These are phyloP conservation scores for Mechanitis messenoides DNA, from an alignment of 2,888 invertebrate genomes.

Conservation along the genomic window DNA sequence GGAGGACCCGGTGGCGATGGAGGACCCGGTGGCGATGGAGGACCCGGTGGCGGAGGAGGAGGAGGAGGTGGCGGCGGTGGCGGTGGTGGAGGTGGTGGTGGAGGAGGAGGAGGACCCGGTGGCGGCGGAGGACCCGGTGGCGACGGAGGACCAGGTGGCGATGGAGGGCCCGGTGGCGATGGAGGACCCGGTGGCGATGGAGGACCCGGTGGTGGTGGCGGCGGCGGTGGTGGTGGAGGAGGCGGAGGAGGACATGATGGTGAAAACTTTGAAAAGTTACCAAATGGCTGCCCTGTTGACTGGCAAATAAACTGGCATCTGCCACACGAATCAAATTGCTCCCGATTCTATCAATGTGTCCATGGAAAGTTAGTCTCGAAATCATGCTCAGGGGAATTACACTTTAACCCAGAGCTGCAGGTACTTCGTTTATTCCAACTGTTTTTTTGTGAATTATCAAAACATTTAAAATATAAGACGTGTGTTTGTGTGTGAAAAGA, in stretches of 20 bases:
- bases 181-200: neutral
- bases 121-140: neutral
- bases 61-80: slow-evolving; percentile 7
- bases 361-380: too few species aligned
- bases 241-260: slow-evolving; percentile 2
- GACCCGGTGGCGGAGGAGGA: neutral
- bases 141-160: neutral
- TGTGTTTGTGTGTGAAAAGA: too few species aligned
- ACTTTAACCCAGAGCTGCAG: too few species aligned
- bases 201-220: neutral
- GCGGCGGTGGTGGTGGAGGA: neutral
- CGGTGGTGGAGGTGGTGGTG: slow-evolving; percentile 8
- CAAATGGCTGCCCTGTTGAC: too few species aligned
- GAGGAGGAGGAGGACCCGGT: slow-evolving; percentile 7
- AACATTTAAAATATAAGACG: too few species aligned
- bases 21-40: neutral
- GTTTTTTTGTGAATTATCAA: too few species aligned
- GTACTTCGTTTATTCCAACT: too few species aligned
- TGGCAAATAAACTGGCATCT: too few species aligned
- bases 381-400: too few species aligned
- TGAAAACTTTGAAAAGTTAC: too few species aligned
- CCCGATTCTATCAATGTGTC: too few species aligned
- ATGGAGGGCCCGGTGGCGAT: neutral
- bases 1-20: neutral
- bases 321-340: too few species aligned